A percentile compares a stretch with the other conserved stretches of the same genome.
Conservation (phyloP, 2,797 vertebrate species). For the Odontamblyopus lacepedii region DNA sequence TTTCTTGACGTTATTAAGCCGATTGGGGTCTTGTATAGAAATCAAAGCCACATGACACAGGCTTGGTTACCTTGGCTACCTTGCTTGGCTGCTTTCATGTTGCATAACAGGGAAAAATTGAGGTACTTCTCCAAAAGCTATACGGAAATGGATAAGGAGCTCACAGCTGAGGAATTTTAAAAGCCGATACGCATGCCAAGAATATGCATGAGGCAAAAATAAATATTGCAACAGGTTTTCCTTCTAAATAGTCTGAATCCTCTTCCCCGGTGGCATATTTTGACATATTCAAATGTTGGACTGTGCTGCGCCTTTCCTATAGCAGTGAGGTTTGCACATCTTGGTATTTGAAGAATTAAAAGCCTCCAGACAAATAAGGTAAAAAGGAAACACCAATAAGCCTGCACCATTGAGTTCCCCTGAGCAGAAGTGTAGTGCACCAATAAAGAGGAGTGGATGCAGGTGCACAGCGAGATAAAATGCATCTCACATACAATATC, state of each 20-base stretch:
- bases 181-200: not conserved
- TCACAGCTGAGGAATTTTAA: constrained; percentile 9
- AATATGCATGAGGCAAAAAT: not conserved
- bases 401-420: constrained; percentile 27
- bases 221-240: not conserved
- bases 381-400: constrained; percentile 21
- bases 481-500: not conserved
- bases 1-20: not conserved
- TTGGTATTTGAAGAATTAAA: constrained; percentile 41
- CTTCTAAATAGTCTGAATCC: not conserved
- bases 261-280: not conserved
- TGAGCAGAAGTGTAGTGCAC: not conserved
- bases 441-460: constrained; percentile 20
- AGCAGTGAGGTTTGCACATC: constrained; percentile 25
- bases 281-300: constrained; percentile 23
- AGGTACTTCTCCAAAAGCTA: not conserved
- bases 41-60: not conserved
- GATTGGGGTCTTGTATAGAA: constrained; percentile 10
- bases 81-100: constrained; percentile 13
- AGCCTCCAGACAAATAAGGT: constrained; percentile 20
- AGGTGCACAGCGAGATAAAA: constrained; percentile 36
- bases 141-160: not conserved
- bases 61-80: not conserved
- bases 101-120: constrained; percentile 25
- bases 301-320: not conserved